Base-by-base conservation (phyloP, 1,140 invertebrate genomes). In the Tetragnatha versicolor region DNA sequence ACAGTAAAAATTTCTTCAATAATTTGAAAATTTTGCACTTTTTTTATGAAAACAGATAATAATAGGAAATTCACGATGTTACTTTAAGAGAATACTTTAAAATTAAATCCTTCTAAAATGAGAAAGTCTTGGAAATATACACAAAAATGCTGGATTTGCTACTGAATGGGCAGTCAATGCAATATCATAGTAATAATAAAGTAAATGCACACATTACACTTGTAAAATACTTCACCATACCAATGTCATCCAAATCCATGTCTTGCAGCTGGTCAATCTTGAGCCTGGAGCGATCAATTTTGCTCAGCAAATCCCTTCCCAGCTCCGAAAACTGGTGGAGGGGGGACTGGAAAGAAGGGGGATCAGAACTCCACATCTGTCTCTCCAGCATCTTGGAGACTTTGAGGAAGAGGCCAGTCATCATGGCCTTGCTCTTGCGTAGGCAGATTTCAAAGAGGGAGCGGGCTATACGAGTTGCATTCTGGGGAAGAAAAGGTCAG, bases 401-500 rank as follows among this genome's bases (percentile, higher is more conserved):
- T 72, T 89, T 89, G 6, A 91, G 83, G 80, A 98, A 90, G 31
- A 94, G 86, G 0, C 90, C 91, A 0, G 97, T 91, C 88, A 98
- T 91, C 58, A 96, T 88, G 0, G 97, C 91, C 89, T 96, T 97
- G 81, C 94, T 94, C 82, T 92, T 92, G 35, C 94, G 89, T 9
- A 99, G 85, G 4, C 93, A 93, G 79, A 99, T 94, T 84, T 99
- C 97, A 86, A 99, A 99, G 31, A 98, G 86, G 0, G 96, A 95
- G 65, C 97, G 88, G 6, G 92, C 90, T 81, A 99, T 97, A 80
- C 98, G 88, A 0, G 92, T 90, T 49, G 94, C 92, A 86, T 98
- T 99, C 91, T 83, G 45, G 55, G 81, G 81, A 76, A 83, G 61
- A 81, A 49, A 37, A 63, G 42, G 20, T 33, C 10, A 47, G 47